phyloP scores from a whole-genome alignment of 1,140 invertebrate species.

The Drosophila tsacasi region DNA sequence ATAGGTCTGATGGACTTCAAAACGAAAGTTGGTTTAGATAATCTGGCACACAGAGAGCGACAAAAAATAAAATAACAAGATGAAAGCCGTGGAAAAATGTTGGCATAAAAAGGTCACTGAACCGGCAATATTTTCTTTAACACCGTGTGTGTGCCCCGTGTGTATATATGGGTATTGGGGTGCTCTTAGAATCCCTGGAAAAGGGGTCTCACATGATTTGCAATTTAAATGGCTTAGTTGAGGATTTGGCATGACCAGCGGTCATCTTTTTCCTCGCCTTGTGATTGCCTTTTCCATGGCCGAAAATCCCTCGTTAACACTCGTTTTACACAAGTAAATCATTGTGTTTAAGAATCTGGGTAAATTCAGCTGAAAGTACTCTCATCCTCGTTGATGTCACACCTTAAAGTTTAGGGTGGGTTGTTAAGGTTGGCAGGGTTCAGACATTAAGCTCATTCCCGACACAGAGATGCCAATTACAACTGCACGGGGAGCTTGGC shows the following conservation, averaged over 20 bases:
- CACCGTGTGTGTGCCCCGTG: conserved; percentile 11
- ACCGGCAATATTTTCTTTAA: conserved; percentile 46
- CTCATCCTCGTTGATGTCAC: conserved; percentile 22
- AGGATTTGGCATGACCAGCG: conserved; percentile 35
- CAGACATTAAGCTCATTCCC: conserved; percentile 35
- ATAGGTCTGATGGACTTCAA: conserved; percentile 38
- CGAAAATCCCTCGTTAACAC: conserved; percentile 41
- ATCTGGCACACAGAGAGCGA: conserved; percentile 51
- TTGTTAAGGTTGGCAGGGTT: background rate
- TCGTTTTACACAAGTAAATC: conserved; percentile 31
- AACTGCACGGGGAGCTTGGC: conserved; percentile 43
- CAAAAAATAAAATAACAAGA: conserved; percentile 11
- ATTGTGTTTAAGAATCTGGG: conserved; percentile 20
- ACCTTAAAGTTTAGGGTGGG: conserved; percentile 30
- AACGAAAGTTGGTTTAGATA: conserved; percentile 38
- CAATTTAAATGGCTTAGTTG: conserved; percentile 69
- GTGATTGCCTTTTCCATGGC: conserved; percentile 44
- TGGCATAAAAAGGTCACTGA: conserved; percentile 51
- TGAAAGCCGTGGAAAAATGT: conserved; percentile 51
- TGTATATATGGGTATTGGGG: background rate
- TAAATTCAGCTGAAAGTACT: conserved; percentile 4
- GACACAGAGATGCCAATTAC: conserved; percentile 74
- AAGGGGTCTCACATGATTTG: conserved; percentile 52
- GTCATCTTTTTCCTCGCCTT: conserved; percentile 28
- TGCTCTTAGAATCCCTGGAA: conserved; percentile 3